These are phyloP conservation scores for Ochropacha duplaris DNA, from an alignment of 2,888 invertebrate genomes.

Conservation along the genomic window DNA sequence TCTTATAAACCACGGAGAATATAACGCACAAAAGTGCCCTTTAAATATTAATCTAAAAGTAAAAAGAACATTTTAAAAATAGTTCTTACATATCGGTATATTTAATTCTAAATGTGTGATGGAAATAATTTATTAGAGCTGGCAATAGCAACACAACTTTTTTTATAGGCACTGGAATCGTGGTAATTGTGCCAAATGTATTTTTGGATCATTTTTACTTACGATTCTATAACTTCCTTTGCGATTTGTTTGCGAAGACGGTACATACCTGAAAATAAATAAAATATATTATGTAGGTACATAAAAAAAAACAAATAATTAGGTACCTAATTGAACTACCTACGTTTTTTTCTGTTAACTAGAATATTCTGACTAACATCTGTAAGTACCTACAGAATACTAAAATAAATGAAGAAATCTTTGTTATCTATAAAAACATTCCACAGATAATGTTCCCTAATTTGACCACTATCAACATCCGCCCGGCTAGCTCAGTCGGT, in stretches of 20 bases:
- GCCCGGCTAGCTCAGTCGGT: constrained; percentile 79
- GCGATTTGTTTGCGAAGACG: background rate
- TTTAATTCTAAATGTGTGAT: background rate
- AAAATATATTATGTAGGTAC: no score
- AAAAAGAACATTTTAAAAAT: no score
- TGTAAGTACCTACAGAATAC: background rate
- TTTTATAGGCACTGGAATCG: background rate
- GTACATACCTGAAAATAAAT: no score
- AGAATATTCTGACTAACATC: background rate
- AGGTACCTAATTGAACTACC: no score
- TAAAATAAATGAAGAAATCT: background rate
- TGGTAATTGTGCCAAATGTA: background rate
- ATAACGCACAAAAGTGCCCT: no score
- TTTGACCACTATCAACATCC: constrained; percentile 6
- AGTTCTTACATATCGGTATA: background rate
- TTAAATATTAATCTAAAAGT: no score
- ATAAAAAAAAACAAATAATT: no score
- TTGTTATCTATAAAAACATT: background rate
- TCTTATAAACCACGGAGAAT: no score
- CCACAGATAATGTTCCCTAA: background rate
- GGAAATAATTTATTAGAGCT: background rate
- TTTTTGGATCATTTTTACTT: background rate
- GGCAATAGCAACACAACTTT: background rate
- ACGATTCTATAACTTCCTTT: background rate
- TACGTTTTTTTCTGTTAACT: no score